phyloP scores from a whole-genome alignment of 2,113 vertebrate species.

The Egretta garzetta region DNA sequence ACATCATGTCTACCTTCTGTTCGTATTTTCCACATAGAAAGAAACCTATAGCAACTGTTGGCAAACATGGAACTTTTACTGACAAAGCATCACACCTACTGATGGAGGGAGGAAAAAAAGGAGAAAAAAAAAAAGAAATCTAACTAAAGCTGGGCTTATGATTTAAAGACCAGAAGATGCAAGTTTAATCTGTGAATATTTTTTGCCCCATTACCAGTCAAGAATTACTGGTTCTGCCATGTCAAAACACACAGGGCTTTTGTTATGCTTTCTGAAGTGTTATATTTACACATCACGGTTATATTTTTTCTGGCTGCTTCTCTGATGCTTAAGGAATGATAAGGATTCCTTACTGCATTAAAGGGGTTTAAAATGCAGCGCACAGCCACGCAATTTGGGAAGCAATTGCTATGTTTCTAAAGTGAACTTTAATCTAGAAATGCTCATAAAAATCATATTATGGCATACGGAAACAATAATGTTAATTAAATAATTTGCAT shows the following conservation, averaged over 20 bases:
- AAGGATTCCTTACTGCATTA: neutral
- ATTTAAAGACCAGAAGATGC: neutral
- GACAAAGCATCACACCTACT: neutral
- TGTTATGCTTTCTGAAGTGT: neutral
- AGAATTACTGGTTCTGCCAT: neutral
- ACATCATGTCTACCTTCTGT: fast-evolving
- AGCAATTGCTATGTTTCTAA: slow-evolving; percentile 52
- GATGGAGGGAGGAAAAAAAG: neutral
- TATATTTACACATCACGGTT: neutral
- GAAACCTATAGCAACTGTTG: neutral
- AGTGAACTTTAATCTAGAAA: slow-evolving; percentile 67
- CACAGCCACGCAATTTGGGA: slow-evolving; percentile 55
- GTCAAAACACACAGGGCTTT: neutral
- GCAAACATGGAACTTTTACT: neutral
- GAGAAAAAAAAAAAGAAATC: neutral
- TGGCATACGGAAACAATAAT: slow-evolving; percentile 62
- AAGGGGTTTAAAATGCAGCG: slow-evolving; percentile 30
- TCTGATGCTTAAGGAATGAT: slow-evolving; percentile 19
- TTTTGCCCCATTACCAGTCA: neutral
- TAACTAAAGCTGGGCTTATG: neutral
- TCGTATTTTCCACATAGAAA: neutral
- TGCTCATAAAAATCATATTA: slow-evolving; percentile 68
- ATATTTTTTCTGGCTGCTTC: neutral
- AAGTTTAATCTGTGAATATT: neutral
- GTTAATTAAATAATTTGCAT: slow-evolving; percentile 71